A percentile compares a stretch with the other conserved stretches of the same genome.
phyloP scores from a whole-genome alignment of 2,113 vertebrate species.

The Nicator chloris region DNA sequence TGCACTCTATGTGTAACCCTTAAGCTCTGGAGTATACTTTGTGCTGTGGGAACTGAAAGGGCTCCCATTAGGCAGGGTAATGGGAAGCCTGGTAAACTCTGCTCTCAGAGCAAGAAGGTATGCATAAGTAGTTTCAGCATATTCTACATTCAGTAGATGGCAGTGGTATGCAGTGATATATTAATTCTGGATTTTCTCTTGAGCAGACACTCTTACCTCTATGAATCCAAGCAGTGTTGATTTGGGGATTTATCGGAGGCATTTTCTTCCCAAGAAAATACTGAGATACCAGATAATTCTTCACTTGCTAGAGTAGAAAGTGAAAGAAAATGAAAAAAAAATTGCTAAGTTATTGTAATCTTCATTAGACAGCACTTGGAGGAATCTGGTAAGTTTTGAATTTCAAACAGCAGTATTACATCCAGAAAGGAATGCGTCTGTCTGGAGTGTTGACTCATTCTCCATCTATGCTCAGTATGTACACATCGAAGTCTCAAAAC shows the following conservation, averaged over 20 bases:
- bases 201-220: not conserved
- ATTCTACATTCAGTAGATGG: slow-evolving; percentile 41
- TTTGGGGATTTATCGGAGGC: not conserved
- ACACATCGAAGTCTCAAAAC: slow-evolving; percentile 2
- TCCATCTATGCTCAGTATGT: not conserved
- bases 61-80: not conserved
- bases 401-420: not conserved
- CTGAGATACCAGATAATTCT: not conserved
- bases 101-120: not conserved
- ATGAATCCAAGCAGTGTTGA: not conserved
- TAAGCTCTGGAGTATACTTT: not conserved
- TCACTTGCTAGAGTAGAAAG: not conserved
- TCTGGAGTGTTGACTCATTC: slow-evolving; percentile 38
- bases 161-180: slow-evolving; percentile 40
- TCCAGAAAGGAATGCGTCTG: not conserved
- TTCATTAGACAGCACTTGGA: not conserved
- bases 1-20: not conserved
- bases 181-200: slow-evolving; percentile 18
- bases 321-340: not conserved
- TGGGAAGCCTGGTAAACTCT: not conserved
- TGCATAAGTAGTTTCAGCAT: not conserved
- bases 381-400: not conserved
- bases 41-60: not conserved
- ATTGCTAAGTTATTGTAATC: not conserved
- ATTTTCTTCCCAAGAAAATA: not conserved